Percentiles rank a stretch among this genome's conserved stretches.
Conservation (phyloP, 2,113 vertebrate species). For the Dipodomys merriami region DNA sequence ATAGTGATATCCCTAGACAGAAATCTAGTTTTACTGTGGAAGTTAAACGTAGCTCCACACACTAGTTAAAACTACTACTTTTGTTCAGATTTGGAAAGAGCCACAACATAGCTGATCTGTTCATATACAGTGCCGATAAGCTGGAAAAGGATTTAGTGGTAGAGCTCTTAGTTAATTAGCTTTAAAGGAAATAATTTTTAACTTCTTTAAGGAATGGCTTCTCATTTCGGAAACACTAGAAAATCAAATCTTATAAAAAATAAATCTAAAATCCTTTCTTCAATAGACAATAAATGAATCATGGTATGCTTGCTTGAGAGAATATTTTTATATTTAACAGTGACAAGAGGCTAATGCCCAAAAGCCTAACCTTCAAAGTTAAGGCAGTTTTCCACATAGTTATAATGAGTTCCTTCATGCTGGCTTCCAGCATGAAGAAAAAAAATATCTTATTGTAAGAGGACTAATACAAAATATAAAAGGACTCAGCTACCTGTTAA, state of each 20-base stretch:
- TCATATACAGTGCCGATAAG: slow-evolving; percentile 9
- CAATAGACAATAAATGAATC: slow-evolving; percentile 24
- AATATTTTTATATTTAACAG: slow-evolving; percentile 15
- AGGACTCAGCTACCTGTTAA: not conserved
- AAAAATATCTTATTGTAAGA: slow-evolving; percentile 5
- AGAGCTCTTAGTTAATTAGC: slow-evolving; percentile 38
- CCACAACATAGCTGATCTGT: not conserved
- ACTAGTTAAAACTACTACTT: not conserved
- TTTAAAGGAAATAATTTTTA: slow-evolving; percentile 62
- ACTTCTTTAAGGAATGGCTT: slow-evolving; percentile 54
- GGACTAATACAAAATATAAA: not conserved
- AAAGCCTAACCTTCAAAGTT: not conserved
- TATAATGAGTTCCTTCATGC: slow-evolving; percentile 33
- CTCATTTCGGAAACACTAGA: slow-evolving; percentile 70
- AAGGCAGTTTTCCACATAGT: slow-evolving; percentile 17
- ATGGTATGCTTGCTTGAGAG: not conserved
- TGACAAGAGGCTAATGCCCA: not conserved
- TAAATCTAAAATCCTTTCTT: slow-evolving; percentile 62
- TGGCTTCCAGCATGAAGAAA: slow-evolving; percentile 12
- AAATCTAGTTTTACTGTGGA: not conserved
- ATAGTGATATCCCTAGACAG: not conserved
- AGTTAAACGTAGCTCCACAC: slow-evolving; percentile 36
- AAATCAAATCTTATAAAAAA: slow-evolving; percentile 58
- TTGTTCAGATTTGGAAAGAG: slow-evolving; percentile 28
- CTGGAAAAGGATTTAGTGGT: slow-evolving; percentile 16